Evolutionary conservation across 2,888 invertebrate species (phyloP), one percentile per base, ranked within the genome.

Genomic region (Heliconius sara): DNA sequence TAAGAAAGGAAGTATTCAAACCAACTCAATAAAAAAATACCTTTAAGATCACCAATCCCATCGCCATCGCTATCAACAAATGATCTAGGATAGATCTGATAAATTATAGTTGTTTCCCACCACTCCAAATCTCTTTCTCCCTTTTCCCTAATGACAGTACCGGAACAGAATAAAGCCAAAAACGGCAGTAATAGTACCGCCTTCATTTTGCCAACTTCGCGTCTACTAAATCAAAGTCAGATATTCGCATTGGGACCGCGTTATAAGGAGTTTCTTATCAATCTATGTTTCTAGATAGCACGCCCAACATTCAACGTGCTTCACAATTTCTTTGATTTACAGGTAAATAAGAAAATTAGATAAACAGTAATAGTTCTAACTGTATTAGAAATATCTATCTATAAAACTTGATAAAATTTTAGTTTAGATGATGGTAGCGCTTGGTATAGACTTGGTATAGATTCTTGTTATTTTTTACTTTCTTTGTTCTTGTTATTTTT

Each of bases 11-110:
- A 63, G 13, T 63, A 16, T 7, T 16, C 13, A 65, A 25, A 13
- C 13, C 12, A 65, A 25, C 5, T 12, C 0, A 27, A 27, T n/a
- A 25, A 25, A 43, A 4, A 75, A 88, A 82, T 89, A 95, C 96
- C 96, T 83, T 93, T 95, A 4, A 96, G 85, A 85, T 96, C 96
- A 0, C 96, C 96, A 22, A 97, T 92, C 0, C 98, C 98, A 90
- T 98, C 97, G 1, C 96, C 96, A 88, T 97, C 90, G 80, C 96
- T 96, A 88, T 98, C 98, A 87, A 96, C 96, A 91, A 97, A 98
- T 1, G 98, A 97, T 82, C 97, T 95, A 0, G 97, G 97, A 88
- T 97, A 97, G 76, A 98, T 96, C 90, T 98, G 97, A 90, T 98
- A 98, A 84, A 98, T 96, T 65, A 96, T 96, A 5, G 97, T 96